These are phyloP conservation scores for Pseudomyrmex concolor DNA, from an alignment of 1,140 invertebrate species.

Conservation along the genomic window DNA sequence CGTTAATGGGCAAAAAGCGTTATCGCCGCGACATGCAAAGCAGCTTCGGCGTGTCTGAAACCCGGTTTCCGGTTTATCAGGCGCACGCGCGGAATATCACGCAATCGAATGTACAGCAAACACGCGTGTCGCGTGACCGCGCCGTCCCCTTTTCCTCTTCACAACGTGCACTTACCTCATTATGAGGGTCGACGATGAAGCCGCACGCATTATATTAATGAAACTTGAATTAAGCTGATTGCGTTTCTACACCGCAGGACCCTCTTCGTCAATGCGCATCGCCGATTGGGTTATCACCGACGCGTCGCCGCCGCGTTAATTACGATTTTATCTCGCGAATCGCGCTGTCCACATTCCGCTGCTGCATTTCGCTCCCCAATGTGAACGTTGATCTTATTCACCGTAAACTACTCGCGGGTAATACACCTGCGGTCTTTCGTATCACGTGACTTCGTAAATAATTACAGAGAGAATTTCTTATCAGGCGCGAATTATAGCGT, in stretches of 20 bases:
- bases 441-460: background rate
- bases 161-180: conserved; percentile 72
- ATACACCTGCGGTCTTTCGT: background rate
- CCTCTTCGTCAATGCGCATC: conserved; percentile 55
- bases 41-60: conserved; percentile 60
- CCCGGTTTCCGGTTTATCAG: conserved; percentile 70
- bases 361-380: background rate
- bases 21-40: conserved; percentile 77
- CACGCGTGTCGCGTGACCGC: conserved; percentile 69
- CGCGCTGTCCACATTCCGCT: conserved; percentile 17
- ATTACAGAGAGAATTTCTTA: conserved; percentile 19
- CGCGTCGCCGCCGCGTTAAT: conserved; percentile 54
- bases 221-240: conserved; percentile 76
- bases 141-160: too few relatives aligned
- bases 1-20: conserved; percentile 81
- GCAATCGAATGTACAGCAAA: conserved; percentile 70
- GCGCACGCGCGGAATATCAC: conserved; percentile 67
- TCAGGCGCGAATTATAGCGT: background rate
- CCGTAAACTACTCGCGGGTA: conserved; percentile 13
- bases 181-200: conserved; percentile 66
- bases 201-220: conserved; percentile 77
- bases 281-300: conserved; percentile 53
- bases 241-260: conserved; percentile 52
- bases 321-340: conserved; percentile 62
- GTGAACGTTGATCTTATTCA: conserved; percentile 25